Conservation (phyloP, 2,888 invertebrate genomes). For the Cephus pulcher region DNA sequence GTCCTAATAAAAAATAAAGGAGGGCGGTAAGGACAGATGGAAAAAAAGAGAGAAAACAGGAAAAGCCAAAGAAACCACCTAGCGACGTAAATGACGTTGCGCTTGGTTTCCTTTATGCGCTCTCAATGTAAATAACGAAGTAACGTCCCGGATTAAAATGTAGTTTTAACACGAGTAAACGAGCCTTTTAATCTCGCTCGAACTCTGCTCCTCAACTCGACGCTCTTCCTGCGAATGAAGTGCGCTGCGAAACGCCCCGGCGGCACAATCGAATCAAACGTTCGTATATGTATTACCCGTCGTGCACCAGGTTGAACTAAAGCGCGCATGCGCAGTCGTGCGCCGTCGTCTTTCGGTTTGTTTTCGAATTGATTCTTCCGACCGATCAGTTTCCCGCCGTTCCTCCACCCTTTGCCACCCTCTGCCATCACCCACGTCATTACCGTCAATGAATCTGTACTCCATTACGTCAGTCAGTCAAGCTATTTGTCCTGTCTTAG, state of each 20-base stretch:
- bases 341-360: not conserved
- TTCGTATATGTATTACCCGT: not conserved
- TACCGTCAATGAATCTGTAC: no score
- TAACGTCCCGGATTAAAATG: constrained; percentile 37
- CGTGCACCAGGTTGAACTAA: not conserved
- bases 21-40: no score
- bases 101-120: constrained; percentile 23
- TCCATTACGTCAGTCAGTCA: no score
- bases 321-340: not conserved
- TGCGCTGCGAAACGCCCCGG: not conserved
- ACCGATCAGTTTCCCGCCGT: constrained; percentile 3
- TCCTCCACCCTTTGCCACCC: not conserved
- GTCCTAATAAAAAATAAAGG: no score
- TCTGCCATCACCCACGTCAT: not conserved
- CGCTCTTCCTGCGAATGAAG: not conserved
- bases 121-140: constrained; percentile 40
- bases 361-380: not conserved
- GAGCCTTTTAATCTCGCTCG: constrained; percentile 10
- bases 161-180: constrained; percentile 29
- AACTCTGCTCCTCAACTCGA: not conserved
- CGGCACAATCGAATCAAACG: no score
- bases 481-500: not conserved
- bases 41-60: no score
- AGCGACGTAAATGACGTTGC: not conserved
- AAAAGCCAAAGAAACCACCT: not conserved